Conservation (phyloP, 2,797 vertebrate species). For the Clarias laeviceps region DNA sequence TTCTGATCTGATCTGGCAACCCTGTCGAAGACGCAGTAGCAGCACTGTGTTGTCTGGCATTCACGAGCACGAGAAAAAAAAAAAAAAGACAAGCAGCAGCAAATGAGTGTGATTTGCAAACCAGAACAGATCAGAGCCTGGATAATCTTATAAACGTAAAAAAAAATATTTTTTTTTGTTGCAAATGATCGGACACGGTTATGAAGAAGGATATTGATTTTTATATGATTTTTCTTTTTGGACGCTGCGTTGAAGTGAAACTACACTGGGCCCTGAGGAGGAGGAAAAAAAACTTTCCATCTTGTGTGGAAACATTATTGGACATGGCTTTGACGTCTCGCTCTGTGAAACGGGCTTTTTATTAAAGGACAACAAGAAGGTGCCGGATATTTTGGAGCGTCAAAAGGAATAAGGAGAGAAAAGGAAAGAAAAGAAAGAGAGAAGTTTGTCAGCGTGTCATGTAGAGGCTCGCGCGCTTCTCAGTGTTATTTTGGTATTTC, state of each 20-base stretch:
- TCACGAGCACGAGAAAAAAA: conserved; percentile 34
- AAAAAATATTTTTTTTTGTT: not conserved
- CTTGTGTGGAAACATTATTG: conserved; percentile 60
- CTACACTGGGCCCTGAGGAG: conserved; percentile 59
- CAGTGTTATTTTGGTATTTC: conserved; percentile 24
- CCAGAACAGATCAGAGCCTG: not conserved
- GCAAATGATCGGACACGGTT: not conserved
- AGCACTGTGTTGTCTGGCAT: conserved; percentile 16
- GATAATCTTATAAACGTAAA: not conserved
- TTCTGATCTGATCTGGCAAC: conserved; percentile 21
- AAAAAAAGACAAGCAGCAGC: not conserved
- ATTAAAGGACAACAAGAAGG: too few species aligned
- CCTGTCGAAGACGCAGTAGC: conserved; percentile 8
- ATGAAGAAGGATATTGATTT: not conserved
- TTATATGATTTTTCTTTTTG: too few species aligned
- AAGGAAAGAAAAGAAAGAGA: not conserved
- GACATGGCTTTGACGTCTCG: conserved; percentile 53
- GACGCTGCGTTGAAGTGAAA: conserved; percentile 64
- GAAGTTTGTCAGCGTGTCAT: not conserved
- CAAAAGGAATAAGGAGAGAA: not conserved
- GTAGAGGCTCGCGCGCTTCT: not conserved
- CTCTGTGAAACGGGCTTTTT: not conserved
- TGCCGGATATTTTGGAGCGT: too few species aligned
- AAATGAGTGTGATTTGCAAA: not conserved
- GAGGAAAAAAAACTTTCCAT: conserved; percentile 66